Base-by-base conservation (phyloP, 2,888 invertebrate species). In the Synanthedon myopaeformis region DNA sequence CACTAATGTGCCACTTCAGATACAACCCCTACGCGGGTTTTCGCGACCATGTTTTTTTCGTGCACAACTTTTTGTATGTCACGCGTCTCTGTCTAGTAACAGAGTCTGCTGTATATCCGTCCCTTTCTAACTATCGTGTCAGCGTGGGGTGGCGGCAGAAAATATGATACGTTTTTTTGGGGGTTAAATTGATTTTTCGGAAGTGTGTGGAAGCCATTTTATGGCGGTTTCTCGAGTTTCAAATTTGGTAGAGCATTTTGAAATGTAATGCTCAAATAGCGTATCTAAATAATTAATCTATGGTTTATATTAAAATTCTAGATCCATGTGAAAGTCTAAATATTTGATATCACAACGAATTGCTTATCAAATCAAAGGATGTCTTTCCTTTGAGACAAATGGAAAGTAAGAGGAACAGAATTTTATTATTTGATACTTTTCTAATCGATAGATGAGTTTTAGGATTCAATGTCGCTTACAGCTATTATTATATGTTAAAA, bases 151-250 rank as follows among this genome's bases (percentile, higher is more conserved):
- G 85, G 82, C 70, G 61, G 69, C 67, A 74, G 73, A 82, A 84
- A 86, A 84, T 86, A 85, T 87, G 86, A 85, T 86, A 82, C 82
- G 83, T 82, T 79, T 80, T 79, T 82, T 82, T 78, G 74, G 78
- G 75, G 80, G 70, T 76, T 76, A 83, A 86, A 86, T 86, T 85
- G 85, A 84, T 86, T 86, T 83, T 85, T 78, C 67, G 68, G 73
- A 77, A 79, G 75, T 80, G 73, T 82, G 78, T 81, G 74, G 81
- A 74, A 67, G 81, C 80, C 82, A 82, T 85, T 80, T 81, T 79
- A 77, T 70, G 62, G 65, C 66, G 73, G 72, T 70, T 59, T 60
- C 52, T 49, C 11, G 23, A 10, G 12, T 49, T 49, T 49, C 12
- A 23, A 19, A 13, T 45, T 45, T 45, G 45, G 45, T 3, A 45